Conservation (phyloP, 2,113 vertebrate species). For the Hassar affinis region DNA sequence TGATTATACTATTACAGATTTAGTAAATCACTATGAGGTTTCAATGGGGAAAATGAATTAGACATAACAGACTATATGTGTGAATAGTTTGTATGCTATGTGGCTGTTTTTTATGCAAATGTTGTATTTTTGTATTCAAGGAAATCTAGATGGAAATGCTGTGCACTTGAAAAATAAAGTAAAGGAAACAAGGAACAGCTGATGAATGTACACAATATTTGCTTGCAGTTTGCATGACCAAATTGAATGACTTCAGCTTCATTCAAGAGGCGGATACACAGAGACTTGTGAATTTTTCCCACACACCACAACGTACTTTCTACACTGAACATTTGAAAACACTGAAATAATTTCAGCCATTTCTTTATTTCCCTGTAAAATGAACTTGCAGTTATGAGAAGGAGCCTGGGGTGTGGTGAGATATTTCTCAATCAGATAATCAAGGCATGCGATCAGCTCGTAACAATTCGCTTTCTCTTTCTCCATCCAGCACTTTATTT, state of each 20-base stretch:
- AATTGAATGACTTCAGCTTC: background rate
- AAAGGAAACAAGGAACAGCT: background rate
- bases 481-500: slow-evolving; percentile 36
- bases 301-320: background rate
- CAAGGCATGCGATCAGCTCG: slow-evolving; percentile 1
- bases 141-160: background rate
- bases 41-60: too few species aligned
- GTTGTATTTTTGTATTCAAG: background rate
- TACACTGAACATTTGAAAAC: fast-evolving
- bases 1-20: too few species aligned
- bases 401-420: background rate
- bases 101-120: too few species aligned
- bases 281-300: background rate
- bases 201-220: background rate
- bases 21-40: too few species aligned
- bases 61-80: too few species aligned
- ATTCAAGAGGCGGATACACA: slow-evolving; percentile 16
- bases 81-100: too few species aligned
- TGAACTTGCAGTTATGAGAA: background rate
- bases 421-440: slow-evolving; percentile 33
- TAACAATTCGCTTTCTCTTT: slow-evolving; percentile 28
- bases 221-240: too few species aligned
- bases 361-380: slow-evolving; percentile 33
- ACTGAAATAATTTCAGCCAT: background rate
- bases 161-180: too few species aligned